A percentile compares a stretch with the other conserved stretches of the same genome.
Evolutionary conservation across 2,113 vertebrate genomes (phyloP).

Genomic region (Oriolus oriolus): DNA sequence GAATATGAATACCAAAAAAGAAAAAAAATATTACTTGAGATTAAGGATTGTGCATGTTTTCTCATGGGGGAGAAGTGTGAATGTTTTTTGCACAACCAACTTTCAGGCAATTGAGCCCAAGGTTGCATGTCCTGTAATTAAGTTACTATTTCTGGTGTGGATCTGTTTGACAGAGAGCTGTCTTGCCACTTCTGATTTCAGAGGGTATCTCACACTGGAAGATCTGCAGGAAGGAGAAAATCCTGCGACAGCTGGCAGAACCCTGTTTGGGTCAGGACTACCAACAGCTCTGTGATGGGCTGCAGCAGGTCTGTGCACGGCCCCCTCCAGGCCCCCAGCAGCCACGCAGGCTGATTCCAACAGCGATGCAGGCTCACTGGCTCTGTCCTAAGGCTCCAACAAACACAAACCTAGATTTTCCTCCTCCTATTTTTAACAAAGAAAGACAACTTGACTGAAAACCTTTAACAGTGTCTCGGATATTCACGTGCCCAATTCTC

Average conservation of each 20-base stretch:
- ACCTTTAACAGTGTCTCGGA: background rate
- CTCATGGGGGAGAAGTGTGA: background rate
- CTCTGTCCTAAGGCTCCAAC: background rate
- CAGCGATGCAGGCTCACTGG: background rate
- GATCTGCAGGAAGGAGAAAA: background rate
- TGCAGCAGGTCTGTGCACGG: rapidly evolving
- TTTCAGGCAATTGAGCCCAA: background rate
- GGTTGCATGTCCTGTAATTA: background rate
- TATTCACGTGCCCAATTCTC: background rate
- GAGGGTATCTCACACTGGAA: background rate
- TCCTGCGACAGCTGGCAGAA: background rate
- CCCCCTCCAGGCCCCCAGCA: background rate
- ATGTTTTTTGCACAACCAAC: background rate
- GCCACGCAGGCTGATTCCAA: rapidly evolving
- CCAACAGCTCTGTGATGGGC: background rate
- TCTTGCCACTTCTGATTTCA: background rate
- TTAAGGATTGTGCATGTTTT: background rate
- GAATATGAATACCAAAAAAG: background rate
- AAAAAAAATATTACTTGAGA: background rate
- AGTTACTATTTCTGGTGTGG: background rate
- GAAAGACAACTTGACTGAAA: background rate
- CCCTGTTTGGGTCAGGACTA: rapidly evolving
- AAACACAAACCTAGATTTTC: background rate
- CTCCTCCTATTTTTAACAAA: background rate
- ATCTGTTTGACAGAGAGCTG: background rate